These are phyloP conservation scores for Rhagium mordax DNA, from an alignment of 2,888 invertebrate genomes.

Conservation along the genomic window DNA sequence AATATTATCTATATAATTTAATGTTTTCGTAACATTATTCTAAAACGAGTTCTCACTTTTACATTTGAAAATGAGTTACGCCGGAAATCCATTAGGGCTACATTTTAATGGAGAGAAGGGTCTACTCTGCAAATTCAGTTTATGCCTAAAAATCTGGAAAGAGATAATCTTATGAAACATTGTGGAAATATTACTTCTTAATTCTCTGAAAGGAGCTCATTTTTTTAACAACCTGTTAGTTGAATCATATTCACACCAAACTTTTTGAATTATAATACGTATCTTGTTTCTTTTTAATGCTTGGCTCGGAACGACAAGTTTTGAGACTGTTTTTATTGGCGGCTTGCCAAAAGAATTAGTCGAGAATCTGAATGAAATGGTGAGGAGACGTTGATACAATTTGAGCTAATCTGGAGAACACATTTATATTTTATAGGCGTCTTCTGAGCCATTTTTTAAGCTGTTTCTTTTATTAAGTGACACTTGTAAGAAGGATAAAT, in stretches of 20 bases:
- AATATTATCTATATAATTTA: constrained; percentile 8
- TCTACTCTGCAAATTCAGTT: constrained; percentile 3
- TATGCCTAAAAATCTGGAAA: constrained; percentile 8
- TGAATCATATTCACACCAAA: constrained; percentile 15
- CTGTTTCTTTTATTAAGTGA: no score
- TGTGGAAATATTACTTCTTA: constrained; percentile 12
- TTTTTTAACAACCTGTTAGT: constrained; percentile 19
- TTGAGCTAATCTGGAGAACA: no score
- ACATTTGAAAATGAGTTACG: constrained; percentile 11
- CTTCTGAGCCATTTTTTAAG: no score
- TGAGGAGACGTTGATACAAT: no score
- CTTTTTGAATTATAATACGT: constrained; percentile 14
- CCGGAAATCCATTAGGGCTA: constrained; percentile 10
- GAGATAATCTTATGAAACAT: constrained; percentile 13
- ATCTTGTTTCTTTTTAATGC: not conserved
- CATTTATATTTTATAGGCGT: no score
- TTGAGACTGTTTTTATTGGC: not conserved
- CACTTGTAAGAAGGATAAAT: no score
- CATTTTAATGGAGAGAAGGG: constrained; percentile 5
- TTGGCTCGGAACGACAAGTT: not conserved
- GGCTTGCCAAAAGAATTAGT: no score
- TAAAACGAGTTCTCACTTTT: constrained; percentile 2
- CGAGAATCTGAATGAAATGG: no score
- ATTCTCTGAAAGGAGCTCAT: not conserved
- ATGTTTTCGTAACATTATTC: not conserved